These are phyloP conservation scores for Dryas iulia DNA, from an alignment of 1,140 invertebrate genomes.

Conservation along the genomic window DNA sequence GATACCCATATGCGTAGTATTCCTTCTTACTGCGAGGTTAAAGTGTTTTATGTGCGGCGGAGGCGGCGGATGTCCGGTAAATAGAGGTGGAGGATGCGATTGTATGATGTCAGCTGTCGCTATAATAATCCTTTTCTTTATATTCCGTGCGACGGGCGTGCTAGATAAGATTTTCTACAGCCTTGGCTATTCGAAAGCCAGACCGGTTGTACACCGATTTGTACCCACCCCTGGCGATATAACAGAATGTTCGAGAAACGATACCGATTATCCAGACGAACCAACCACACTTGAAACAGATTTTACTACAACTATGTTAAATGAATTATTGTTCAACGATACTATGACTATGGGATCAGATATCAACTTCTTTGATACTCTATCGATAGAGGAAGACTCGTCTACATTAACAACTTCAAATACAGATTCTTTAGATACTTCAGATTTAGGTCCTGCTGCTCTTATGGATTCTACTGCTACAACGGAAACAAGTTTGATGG, in stretches of 20 bases:
- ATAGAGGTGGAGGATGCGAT: constrained; percentile 53
- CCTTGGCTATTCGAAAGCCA: constrained; percentile 53
- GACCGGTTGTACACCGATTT: constrained; percentile 30
- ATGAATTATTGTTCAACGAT: background rate
- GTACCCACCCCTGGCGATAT: constrained; percentile 54
- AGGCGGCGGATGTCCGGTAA: constrained; percentile 50
- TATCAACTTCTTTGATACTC: background rate
- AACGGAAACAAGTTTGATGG: background rate
- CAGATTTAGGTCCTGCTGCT: too few relatives aligned
- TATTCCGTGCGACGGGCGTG: constrained; percentile 60
- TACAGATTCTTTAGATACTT: too few relatives aligned
- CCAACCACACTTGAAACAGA: background rate
- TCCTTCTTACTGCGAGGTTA: constrained; percentile 54
- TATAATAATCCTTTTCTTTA: constrained; percentile 57
- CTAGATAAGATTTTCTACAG: constrained; percentile 63
- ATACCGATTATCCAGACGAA: constrained; percentile 37
- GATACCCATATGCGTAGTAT: constrained; percentile 62
- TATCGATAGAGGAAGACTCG: background rate
- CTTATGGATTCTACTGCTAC: too few relatives aligned
- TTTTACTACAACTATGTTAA: background rate
- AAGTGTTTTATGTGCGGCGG: constrained; percentile 66
- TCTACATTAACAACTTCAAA: too few relatives aligned
- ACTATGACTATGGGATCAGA: background rate
- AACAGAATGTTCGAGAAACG: constrained; percentile 56
- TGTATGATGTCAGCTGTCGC: constrained; percentile 58